A percentile compares a stretch with the other conserved stretches of the same genome.
Conservation (phyloP, 2,797 vertebrate genomes). For the Scyliorhinus canicula region DNA sequence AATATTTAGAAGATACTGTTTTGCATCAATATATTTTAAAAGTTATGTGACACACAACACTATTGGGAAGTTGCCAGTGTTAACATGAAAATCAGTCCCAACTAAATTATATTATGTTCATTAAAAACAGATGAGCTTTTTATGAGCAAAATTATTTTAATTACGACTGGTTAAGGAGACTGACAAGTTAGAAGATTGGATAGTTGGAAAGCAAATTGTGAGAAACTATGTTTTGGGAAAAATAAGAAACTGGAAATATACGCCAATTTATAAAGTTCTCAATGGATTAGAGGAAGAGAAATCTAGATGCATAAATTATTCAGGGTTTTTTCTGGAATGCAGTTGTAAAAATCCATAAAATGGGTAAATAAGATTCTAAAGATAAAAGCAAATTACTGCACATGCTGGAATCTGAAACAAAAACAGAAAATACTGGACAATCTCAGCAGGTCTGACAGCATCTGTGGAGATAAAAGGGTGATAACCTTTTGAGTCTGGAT, state of each 20-base stretch:
- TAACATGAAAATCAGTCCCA: background rate
- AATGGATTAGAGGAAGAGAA: background rate
- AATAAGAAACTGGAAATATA: background rate
- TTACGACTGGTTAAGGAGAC: background rate
- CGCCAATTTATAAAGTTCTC: background rate
- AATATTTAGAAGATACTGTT: background rate
- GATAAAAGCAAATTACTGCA: no score
- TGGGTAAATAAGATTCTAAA: background rate
- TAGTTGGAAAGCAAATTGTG: background rate
- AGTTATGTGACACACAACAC: background rate
- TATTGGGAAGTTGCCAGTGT: background rate
- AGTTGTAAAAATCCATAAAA: background rate
- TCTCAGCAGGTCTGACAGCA: no score
- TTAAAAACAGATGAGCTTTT: background rate
- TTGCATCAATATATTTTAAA: background rate
- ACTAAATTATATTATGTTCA: background rate
- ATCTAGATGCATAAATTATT: background rate
- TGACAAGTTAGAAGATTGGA: background rate
- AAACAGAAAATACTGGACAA: no score
- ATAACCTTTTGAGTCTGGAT: no score
- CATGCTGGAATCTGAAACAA: no score
- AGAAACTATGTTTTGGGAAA: background rate
- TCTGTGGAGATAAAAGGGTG: no score
- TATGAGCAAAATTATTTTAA: background rate
- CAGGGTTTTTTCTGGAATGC: background rate